phyloP scores from a whole-genome alignment of 2,113 vertebrate species.

The Cichladusa arquata region DNA sequence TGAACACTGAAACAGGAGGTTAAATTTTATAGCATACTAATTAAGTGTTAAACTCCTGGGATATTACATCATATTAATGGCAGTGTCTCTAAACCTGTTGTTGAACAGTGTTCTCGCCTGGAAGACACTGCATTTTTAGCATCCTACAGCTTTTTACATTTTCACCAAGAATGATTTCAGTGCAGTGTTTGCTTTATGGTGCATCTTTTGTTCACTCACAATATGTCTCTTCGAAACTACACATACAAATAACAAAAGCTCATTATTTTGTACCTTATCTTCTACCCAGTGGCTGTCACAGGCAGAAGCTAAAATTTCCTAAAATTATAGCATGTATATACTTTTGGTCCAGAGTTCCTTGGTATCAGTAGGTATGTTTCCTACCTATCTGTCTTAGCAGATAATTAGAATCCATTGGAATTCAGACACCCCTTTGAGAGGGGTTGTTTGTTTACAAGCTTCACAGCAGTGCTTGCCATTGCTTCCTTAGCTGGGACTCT shows the following conservation, averaged over 20 bases:
- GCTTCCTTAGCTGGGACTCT: not conserved
- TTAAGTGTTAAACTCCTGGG: not conserved
- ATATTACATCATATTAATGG: not conserved
- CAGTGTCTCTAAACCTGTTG: not conserved
- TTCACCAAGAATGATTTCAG: not conserved
- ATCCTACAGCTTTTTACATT: not conserved
- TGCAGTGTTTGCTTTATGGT: not conserved
- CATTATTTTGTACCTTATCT: slow-evolving; percentile 25
- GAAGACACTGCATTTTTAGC: not conserved
- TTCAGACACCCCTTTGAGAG: not conserved
- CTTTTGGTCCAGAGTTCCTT: not conserved
- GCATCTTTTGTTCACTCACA: not conserved
- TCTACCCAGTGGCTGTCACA: not conserved
- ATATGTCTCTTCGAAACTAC: not conserved
- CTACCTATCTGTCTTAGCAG: not conserved
- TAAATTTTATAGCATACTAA: not conserved
- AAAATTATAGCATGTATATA: not conserved
- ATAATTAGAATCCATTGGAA: slow-evolving; percentile 37
- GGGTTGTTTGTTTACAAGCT: not conserved
- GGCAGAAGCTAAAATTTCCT: not conserved
- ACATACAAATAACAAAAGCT: slow-evolving; percentile 6
- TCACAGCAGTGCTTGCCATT: not conserved
- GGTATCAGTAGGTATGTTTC: not conserved
- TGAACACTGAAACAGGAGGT: not conserved
- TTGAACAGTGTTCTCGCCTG: not conserved